Evolutionary conservation across 2,888 invertebrate species (phyloP).

Genomic region (Lucinisca nassula): DNA sequence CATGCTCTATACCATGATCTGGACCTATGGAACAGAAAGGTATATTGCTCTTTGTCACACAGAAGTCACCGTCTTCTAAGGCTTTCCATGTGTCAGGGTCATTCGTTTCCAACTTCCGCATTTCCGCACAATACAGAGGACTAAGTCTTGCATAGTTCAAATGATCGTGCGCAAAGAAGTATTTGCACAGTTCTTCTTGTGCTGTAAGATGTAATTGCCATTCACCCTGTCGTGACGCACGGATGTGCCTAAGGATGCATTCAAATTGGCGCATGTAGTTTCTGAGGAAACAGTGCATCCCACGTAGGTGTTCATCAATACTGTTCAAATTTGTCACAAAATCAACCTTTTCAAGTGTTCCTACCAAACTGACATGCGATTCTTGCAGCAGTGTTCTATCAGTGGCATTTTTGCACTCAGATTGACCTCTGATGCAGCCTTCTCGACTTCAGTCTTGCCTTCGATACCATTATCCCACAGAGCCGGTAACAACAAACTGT

Average conservation of each 20-base stretch:
- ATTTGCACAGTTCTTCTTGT: conserved; percentile 3
- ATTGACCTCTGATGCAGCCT: not conserved
- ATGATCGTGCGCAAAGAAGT: conserved; percentile 11
- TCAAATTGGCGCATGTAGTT: conserved; percentile 6
- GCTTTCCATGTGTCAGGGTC: conserved; percentile 1
- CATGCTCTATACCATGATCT: not conserved
- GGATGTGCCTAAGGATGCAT: not conserved
- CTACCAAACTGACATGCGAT: not conserved
- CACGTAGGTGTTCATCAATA: not conserved
- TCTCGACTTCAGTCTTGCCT: not conserved
- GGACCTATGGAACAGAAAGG: conserved; percentile 6
- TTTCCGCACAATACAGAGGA: not conserved
- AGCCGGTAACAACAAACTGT: not conserved
- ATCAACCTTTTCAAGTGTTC: not conserved
- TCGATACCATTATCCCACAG: conserved; percentile 2
- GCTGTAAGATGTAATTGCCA: conserved; percentile 2
- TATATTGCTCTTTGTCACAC: conserved; percentile 14
- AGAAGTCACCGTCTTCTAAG: not conserved
- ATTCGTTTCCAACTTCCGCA: not conserved
- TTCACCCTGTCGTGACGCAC: not conserved
- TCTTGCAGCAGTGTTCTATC: not conserved
- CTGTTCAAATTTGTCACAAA: not conserved
- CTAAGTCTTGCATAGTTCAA: not conserved
- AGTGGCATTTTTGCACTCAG: not conserved
- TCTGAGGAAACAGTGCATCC: conserved; percentile 6